Evolutionary conservation across 1,140 invertebrate genomes (phyloP).

Genomic region (Bilobella aurantiaca): DNA sequence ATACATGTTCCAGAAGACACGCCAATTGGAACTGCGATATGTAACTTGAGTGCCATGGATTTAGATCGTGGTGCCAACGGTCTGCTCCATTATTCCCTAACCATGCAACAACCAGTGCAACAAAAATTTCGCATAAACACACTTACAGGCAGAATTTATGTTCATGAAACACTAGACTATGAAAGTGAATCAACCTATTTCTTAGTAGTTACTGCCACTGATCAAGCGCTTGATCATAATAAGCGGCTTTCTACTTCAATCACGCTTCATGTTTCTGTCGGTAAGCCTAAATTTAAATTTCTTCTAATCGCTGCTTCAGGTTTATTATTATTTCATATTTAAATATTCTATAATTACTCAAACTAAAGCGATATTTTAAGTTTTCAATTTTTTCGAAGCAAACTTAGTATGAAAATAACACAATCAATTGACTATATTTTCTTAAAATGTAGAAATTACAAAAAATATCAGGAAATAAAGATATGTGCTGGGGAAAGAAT

Average conservation of each 20-base stretch:
- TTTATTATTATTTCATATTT: too few relatives aligned
- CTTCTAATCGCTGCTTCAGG: too few relatives aligned
- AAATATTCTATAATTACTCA: too few relatives aligned
- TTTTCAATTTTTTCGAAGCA: too few relatives aligned
- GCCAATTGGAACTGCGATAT: slow-evolving; percentile 59
- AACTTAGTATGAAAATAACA: too few relatives aligned
- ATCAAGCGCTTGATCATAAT: slow-evolving; percentile 57
- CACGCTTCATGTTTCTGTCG: slow-evolving; percentile 65
- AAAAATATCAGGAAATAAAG: too few relatives aligned
- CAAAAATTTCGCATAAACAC: slow-evolving; percentile 67
- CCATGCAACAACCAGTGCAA: slow-evolving; percentile 48
- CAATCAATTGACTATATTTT: too few relatives aligned
- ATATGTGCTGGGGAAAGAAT: too few relatives aligned
- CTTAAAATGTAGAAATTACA: too few relatives aligned
- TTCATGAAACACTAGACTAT: slow-evolving; percentile 64
- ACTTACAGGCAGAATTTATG: slow-evolving; percentile 64
- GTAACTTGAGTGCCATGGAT: slow-evolving; percentile 78
- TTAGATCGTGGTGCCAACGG: slow-evolving; percentile 71
- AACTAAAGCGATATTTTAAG: too few relatives aligned
- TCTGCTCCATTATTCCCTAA: slow-evolving; percentile 66
- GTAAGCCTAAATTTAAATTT: background rate
- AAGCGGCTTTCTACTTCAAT: slow-evolving; percentile 61
- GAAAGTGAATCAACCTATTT: slow-evolving; percentile 67
- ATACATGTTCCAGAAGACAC: slow-evolving; percentile 67
- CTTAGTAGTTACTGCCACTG: slow-evolving; percentile 68